Percentiles rank a stretch among this genome's conserved stretches.
phyloP scores from a whole-genome alignment of 2,888 invertebrate species.

The Hymenopus coronatus region DNA sequence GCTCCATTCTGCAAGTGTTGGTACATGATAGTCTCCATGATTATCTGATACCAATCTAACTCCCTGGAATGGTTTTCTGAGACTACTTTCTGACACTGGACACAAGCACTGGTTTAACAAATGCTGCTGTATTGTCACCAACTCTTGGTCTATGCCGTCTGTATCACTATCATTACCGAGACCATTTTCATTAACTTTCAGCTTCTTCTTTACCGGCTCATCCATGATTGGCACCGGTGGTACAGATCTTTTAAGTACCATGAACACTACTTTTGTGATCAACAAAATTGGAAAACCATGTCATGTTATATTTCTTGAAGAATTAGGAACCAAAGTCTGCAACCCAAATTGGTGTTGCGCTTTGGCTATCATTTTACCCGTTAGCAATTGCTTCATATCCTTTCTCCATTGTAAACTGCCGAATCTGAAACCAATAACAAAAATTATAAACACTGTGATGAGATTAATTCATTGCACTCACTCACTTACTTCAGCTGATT shows the following conservation, averaged over 20 bases:
- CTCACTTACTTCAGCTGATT: not conserved
- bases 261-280: constrained; percentile 40
- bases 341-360: constrained; percentile 1
- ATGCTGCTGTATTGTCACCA: constrained; percentile 61
- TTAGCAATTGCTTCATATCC: not conserved
- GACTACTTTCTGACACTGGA: constrained; percentile 66
- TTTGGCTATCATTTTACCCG: not conserved
- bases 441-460: too few species aligned
- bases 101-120: constrained; percentile 77
- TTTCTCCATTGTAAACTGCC: not conserved
- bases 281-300: constrained; percentile 15
- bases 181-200: constrained; percentile 61
- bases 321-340: constrained; percentile 4
- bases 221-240: constrained; percentile 64
- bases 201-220: constrained; percentile 82
- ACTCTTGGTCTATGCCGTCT: constrained; percentile 50
- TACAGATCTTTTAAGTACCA: constrained; percentile 63
- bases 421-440: not conserved
- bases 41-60: constrained; percentile 43
- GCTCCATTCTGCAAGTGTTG: constrained; percentile 58
- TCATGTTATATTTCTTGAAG: constrained; percentile 25
- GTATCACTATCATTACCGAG: constrained; percentile 52
- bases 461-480: too few species aligned
- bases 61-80: constrained; percentile 70
- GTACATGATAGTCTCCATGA: constrained; percentile 36